Conservation (phyloP, 2,113 vertebrate species). For the Mustela lutreola region DNA sequence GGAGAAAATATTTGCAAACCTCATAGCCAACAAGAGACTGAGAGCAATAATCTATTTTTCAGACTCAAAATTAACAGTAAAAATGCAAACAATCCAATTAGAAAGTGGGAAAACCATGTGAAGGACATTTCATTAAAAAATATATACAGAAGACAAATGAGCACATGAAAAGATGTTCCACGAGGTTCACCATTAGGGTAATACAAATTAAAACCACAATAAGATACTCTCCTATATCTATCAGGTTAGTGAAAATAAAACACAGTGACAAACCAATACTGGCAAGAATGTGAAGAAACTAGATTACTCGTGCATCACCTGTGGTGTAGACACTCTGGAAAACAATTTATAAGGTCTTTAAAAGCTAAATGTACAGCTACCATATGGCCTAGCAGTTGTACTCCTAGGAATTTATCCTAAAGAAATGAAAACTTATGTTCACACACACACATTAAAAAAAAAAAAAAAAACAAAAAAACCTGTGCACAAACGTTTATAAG, state of each 20-base stretch:
- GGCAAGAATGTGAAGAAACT: background rate
- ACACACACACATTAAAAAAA: background rate
- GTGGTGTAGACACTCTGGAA: background rate
- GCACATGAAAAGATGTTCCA: background rate
- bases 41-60: background rate
- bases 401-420: background rate
- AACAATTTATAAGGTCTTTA: background rate
- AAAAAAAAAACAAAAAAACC: background rate
- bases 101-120: background rate
- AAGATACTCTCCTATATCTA: background rate
- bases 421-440: background rate
- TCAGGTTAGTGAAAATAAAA: background rate
- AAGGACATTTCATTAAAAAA: background rate
- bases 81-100: background rate
- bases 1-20: slow-evolving; percentile 26
- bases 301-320: background rate
- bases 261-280: background rate
- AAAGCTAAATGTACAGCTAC: background rate
- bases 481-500: background rate
- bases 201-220: background rate
- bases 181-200: background rate
- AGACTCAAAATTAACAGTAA: background rate
- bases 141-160: background rate
- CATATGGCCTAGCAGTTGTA: background rate
- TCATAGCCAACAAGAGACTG: background rate